Base-by-base conservation (phyloP, 2,888 invertebrate species). In the Pelosia muscerda region DNA sequence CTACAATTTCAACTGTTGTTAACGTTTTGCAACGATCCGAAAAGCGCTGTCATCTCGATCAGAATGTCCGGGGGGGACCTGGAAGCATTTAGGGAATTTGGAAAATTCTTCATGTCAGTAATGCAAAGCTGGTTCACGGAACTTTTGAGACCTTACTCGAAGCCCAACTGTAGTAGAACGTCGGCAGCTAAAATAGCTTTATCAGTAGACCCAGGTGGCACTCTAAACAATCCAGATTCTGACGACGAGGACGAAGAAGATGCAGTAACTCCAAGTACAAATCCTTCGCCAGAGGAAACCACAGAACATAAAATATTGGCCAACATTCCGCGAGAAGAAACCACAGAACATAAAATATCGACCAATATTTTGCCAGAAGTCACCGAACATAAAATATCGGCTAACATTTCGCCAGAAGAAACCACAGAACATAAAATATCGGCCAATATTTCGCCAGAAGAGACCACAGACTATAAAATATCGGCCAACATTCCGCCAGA, bases 1-100 rank as follows among this genome's bases (percentile, higher is more conserved):
- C n/a, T 92, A 9, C 72, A 84, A 61, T 85, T 92, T 68, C 82
- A 85, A 8, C 28, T 92, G 65, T 79, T 75, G 8, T 9, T 92
- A 42, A 81, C 81, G 2, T 90, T 78, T 75, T 69, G 76, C 5
- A 68, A 73, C 6, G 76, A 81, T 19, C 85, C 88, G 2, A 83
- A 78, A 26, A 79, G 72, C 53, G 85, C 80, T 0, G 73, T 75
- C 0, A 60, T 88, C 13, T 22, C 76, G 0, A 49, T 90, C 11
- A 81, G 76, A 60, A 57, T 84, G 25, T 55, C 61, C 0, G 69
- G 77, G 0, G 91, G 90, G 0, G 89, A 92, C 23, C 22, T 74
- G 6, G 72, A 77, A 0, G 65, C 65, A 2, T 92, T 88, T 74
- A 75, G 78, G 25, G 87, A 89, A 19, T 90, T 92, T 68, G 91